Conservation (phyloP, 2,797 vertebrate genomes). For the Gallinago stenura region DNA sequence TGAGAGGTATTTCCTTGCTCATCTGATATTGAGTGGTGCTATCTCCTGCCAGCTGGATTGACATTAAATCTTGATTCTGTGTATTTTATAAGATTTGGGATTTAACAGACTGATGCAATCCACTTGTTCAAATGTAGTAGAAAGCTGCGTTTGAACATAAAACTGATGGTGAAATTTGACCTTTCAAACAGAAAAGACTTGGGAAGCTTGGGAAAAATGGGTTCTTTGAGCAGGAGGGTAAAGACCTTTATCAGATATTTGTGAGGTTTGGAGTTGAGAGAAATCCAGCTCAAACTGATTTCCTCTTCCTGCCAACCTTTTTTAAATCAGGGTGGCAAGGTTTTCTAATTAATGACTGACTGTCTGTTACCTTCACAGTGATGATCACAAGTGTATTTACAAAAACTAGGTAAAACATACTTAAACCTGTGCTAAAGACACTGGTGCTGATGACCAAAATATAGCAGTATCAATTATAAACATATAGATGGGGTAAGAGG, state of each 20-base stretch:
- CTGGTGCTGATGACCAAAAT: neutral
- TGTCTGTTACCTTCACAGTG: neutral
- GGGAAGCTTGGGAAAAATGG: neutral
- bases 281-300: neutral
- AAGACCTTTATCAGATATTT: neutral
- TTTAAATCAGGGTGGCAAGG: neutral
- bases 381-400: neutral
- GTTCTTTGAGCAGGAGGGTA: neutral
- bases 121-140: neutral
- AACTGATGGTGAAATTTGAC: neutral
- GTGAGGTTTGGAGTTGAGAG: fast-evolving
- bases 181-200: neutral
- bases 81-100: neutral
- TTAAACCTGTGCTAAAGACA: neutral
- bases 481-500: neutral
- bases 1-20: neutral
- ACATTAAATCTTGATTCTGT: neutral
- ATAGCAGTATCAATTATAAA: neutral
- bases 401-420: neutral
- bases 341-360: neutral
- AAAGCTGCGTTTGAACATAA: neutral
- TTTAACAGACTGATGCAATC: neutral
- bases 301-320: neutral
- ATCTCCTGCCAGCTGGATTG: neutral
- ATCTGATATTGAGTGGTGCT: neutral